Percentiles rank a stretch among this genome's conserved stretches.
Evolutionary conservation across 2,888 invertebrate genomes (phyloP).

Genomic region (Megastigmus dorsalis): DNA sequence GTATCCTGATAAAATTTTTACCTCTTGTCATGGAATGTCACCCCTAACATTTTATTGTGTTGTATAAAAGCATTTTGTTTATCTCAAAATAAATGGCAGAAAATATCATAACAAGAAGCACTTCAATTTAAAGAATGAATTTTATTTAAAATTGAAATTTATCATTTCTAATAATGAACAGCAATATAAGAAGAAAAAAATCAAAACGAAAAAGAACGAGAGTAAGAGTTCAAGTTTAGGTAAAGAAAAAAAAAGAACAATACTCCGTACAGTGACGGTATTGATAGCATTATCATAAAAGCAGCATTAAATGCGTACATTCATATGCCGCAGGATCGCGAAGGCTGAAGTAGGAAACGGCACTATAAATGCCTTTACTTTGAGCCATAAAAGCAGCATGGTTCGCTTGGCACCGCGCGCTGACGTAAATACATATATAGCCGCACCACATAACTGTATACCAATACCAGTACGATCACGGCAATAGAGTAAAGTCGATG

Average conservation of each 20-base stretch:
- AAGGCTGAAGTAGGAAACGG: constrained; percentile 59
- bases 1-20: too few species aligned
- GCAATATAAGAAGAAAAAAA: too few species aligned
- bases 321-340: constrained; percentile 58
- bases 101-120: background rate
- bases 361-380: constrained; percentile 73
- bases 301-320: constrained; percentile 64
- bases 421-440: too few species aligned
- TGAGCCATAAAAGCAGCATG: constrained; percentile 71
- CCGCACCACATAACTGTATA: background rate
- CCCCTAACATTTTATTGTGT: too few species aligned
- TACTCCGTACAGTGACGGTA: constrained; percentile 54
- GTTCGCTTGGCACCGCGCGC: constrained; percentile 64
- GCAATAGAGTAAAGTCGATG: constrained; percentile 1
- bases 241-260: constrained; percentile 52
- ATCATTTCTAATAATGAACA: too few species aligned
- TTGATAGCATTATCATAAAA: constrained; percentile 72
- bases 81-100: too few species aligned
- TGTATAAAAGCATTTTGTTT: too few species aligned
- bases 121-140: too few species aligned
- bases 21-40: too few species aligned
- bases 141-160: too few species aligned
- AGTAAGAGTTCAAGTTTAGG: constrained; percentile 25
- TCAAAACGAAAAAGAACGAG: too few species aligned
- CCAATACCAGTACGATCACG: constrained; percentile 20